Conservation (phyloP, 1,140 invertebrate species). For the Trialeurodes vaporariorum region DNA sequence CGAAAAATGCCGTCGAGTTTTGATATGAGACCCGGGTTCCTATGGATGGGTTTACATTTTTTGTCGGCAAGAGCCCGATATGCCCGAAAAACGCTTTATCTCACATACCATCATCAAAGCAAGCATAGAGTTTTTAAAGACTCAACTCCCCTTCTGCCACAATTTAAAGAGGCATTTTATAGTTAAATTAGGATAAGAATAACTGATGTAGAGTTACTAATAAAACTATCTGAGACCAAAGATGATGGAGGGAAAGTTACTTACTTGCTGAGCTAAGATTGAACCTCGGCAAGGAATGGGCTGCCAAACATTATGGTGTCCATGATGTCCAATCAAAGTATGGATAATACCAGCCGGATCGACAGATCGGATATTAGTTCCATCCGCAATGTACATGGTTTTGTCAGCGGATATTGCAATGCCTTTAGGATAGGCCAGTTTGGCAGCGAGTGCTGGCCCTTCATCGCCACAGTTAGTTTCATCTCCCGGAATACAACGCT, state of each 20-base stretch:
- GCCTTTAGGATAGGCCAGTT: slow-evolving; percentile 93
- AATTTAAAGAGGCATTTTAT: no score
- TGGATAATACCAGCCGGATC: slow-evolving; percentile 85
- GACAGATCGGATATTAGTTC: slow-evolving; percentile 82
- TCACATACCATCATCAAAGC: no score
- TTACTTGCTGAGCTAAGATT: slow-evolving; percentile 52
- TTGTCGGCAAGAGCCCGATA: no score
- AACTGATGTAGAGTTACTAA: no score
- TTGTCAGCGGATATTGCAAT: slow-evolving; percentile 80
- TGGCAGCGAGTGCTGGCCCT: slow-evolving; percentile 73
- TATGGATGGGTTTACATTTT: no score
- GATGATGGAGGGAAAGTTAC: slow-evolving; percentile 3
- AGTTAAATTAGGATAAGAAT: no score
- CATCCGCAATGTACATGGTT: slow-evolving; percentile 90
- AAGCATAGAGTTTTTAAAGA: no score
- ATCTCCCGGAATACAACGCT: slow-evolving; percentile 88
- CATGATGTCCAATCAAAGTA: slow-evolving; percentile 84
- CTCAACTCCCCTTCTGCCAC: no score
- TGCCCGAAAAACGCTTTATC: no score
- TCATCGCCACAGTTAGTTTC: slow-evolving; percentile 84
- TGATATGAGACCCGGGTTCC: no score
- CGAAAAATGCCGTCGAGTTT: no score
- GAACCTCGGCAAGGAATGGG: slow-evolving; percentile 74
- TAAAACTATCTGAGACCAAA: no score
- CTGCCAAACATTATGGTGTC: slow-evolving; percentile 82